These are phyloP conservation scores for Myanophis thanlyinensis DNA, from an alignment of 2,113 vertebrate genomes.

Conservation along the genomic window DNA sequence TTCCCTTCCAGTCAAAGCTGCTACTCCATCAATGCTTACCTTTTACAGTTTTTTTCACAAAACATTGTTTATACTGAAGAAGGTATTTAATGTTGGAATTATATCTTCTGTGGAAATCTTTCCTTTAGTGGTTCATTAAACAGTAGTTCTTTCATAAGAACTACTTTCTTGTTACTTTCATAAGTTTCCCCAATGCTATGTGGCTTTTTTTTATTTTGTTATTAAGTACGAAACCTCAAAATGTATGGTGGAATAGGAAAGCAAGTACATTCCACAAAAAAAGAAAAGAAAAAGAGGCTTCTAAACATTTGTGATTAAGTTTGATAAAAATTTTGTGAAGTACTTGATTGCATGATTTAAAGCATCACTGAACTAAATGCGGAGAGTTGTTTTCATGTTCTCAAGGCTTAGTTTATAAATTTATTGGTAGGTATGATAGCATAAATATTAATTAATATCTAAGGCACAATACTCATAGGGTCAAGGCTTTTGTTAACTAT, in stretches of 20 bases:
- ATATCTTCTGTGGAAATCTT: not conserved
- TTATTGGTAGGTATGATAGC: not conserved
- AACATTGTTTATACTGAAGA: not conserved
- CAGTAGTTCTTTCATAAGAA: not conserved
- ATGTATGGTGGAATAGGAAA: not conserved
- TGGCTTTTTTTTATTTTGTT: not conserved
- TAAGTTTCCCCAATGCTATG: not conserved
- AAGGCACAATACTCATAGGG: not conserved
- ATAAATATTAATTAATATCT: not conserved
- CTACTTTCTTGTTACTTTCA: not conserved
- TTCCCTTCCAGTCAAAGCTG: not conserved
- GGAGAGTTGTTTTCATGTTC: not conserved
- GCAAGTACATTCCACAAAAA: not conserved
- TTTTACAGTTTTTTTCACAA: not conserved
- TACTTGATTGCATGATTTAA: not conserved
- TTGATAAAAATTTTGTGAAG: not conserved
- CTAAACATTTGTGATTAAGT: not conserved
- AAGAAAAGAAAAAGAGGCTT: not conserved
- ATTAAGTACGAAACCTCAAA: not conserved
- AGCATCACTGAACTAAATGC: not conserved
- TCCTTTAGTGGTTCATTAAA: not conserved
- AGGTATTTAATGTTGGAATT: not conserved
- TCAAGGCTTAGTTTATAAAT: not conserved
- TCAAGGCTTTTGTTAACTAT: not conserved
- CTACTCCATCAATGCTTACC: not conserved